A percentile compares a stretch with the other conserved stretches of the same genome.
Evolutionary conservation across 2,797 vertebrate genomes (phyloP).

Genomic region (Tapera naevia): DNA sequence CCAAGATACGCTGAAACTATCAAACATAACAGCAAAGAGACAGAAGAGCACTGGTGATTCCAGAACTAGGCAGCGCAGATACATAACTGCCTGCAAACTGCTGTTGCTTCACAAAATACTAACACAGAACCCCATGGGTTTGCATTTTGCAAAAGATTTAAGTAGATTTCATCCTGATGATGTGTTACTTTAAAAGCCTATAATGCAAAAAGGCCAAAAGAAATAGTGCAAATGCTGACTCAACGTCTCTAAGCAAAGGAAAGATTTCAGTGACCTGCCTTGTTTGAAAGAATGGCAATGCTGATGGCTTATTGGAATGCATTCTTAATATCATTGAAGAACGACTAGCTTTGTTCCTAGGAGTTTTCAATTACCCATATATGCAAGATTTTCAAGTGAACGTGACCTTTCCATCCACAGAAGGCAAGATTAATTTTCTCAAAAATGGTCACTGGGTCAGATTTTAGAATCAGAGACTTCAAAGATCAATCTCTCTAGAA

Average conservation of each 20-base stretch:
- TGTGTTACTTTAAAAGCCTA: not conserved
- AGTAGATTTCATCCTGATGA: not conserved
- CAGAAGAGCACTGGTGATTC: not conserved
- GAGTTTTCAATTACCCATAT: not conserved
- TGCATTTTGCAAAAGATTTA: not conserved
- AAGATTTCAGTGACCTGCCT: not conserved
- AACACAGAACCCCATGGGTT: accelerated
- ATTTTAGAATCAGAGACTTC: not conserved
- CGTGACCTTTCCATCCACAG: not conserved
- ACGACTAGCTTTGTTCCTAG: not conserved
- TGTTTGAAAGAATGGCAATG: not conserved
- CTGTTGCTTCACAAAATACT: not conserved
- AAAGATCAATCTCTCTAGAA: not conserved
- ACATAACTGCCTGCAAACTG: not conserved
- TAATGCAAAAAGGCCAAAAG: not conserved
- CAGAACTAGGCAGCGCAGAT: not conserved
- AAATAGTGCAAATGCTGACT: not conserved
- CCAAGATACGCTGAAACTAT: not conserved
- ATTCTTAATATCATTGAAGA: not conserved
- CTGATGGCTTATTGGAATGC: not conserved
- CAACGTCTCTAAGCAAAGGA: not conserved
- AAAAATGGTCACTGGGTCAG: not conserved
- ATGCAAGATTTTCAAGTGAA: not conserved
- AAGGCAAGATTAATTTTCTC: not conserved
- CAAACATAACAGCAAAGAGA: not conserved